These are phyloP conservation scores for Sogatella furcifera DNA, from an alignment of 1,140 invertebrate species.

Conservation along the genomic window DNA sequence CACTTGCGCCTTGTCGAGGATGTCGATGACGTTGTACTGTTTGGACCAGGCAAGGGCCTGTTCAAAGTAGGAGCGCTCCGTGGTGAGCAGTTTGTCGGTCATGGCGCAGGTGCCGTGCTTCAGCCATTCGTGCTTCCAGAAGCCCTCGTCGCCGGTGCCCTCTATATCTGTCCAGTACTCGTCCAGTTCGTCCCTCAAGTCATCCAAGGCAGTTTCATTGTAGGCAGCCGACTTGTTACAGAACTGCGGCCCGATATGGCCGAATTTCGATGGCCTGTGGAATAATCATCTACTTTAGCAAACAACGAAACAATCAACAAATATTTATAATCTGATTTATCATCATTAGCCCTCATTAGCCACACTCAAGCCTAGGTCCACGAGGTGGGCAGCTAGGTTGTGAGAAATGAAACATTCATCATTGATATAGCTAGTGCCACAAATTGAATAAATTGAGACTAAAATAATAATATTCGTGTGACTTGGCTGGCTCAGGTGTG, in stretches of 20 bases:
- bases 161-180: constrained; percentile 64
- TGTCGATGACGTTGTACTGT: constrained; percentile 44
- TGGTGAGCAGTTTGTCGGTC: constrained; percentile 41
- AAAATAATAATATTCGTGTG: no score
- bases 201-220: constrained; percentile 40
- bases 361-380: no score
- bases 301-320: no score
- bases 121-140: constrained; percentile 75
- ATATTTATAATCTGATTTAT: constrained; percentile 9
- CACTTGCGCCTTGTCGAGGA: neutral
- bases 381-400: no score
- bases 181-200: constrained; percentile 47
- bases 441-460: no score
- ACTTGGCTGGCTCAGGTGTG: no score
- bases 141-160: constrained; percentile 30
- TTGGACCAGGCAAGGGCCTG: constrained; percentile 50
- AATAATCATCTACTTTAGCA: neutral
- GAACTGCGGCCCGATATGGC: constrained; percentile 48
- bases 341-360: neutral
- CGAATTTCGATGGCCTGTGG: constrained; percentile 50
- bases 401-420: no score
- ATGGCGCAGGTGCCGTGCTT: constrained; percentile 76
- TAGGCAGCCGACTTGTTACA: constrained; percentile 58
- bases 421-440: no score
- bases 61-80: constrained; percentile 59